phyloP scores from a whole-genome alignment of 2,888 invertebrate genomes.

The Nomada fucata region DNA sequence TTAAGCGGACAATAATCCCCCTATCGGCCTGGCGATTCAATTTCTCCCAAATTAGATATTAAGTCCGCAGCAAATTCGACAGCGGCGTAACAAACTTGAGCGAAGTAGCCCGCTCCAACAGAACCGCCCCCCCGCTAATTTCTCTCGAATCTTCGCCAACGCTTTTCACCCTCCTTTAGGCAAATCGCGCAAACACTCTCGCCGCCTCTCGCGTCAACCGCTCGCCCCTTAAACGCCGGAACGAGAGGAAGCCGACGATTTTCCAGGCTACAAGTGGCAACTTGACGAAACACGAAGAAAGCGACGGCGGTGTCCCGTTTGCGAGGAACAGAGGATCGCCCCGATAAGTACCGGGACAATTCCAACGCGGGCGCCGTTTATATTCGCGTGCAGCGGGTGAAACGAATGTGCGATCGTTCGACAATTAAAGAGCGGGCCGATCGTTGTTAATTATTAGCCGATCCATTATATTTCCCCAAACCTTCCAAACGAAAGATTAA shows the following conservation, averaged over 20 bases:
- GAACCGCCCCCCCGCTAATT: background rate
- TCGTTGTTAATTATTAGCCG: too few relatives aligned
- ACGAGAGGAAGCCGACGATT: background rate
- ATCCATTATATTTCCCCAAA: too few relatives aligned
- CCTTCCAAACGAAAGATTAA: slow-evolving; percentile 51
- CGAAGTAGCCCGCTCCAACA: background rate
- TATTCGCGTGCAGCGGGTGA: too few relatives aligned
- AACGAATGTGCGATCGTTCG: too few relatives aligned
- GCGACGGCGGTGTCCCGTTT: background rate
- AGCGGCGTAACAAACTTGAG: background rate
- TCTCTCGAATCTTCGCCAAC: background rate
- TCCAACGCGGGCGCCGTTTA: background rate
- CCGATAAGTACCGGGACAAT: slow-evolving; percentile 15
- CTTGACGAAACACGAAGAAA: background rate
- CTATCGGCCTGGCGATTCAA: too few relatives aligned
- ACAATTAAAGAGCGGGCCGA: slow-evolving; percentile 7
- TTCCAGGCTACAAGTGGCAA: background rate
- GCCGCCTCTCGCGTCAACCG: background rate
- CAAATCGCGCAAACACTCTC: background rate
- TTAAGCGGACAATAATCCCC: too few relatives aligned
- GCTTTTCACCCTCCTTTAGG: background rate
- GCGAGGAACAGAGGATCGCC: slow-evolving; percentile 33
- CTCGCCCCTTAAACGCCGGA: background rate
- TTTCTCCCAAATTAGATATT: too few relatives aligned
- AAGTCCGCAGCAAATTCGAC: background rate